phyloP scores from a whole-genome alignment of 1,140 invertebrate species.

The Pygmarrhopalites habei region DNA sequence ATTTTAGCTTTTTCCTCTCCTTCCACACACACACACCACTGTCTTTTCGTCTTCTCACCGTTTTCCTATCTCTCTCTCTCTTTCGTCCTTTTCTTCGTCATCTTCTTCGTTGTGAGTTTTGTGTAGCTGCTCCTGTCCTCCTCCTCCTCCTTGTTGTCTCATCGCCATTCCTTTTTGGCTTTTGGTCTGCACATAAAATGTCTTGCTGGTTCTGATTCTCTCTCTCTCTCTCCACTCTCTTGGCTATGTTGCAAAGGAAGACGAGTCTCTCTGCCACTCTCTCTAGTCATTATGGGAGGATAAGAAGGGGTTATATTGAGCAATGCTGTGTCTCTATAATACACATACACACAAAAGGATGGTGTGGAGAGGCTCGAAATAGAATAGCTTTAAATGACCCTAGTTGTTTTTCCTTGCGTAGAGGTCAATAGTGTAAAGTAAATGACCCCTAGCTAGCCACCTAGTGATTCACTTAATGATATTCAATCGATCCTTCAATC shows the following conservation, averaged over 20 bases:
- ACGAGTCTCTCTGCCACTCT: too few relatives aligned
- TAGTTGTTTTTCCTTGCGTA: background rate
- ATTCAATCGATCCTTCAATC: constrained; percentile 17
- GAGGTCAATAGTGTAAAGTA: constrained; percentile 5
- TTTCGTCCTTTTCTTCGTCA: background rate
- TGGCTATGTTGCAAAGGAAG: too few relatives aligned
- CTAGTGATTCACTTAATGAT: constrained; percentile 19
- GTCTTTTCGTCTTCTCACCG: too few relatives aligned
- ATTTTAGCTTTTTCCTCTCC: too few relatives aligned
- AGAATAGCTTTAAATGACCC: background rate
- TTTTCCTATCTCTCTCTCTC: background rate
- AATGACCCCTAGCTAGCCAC: constrained; percentile 16
- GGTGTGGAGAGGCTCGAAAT: too few relatives aligned
- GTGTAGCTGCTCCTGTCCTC: background rate
- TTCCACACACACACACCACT: too few relatives aligned
- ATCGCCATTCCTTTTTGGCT: too few relatives aligned
- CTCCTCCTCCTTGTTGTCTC: background rate
- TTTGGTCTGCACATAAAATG: too few relatives aligned
- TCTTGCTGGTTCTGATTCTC: too few relatives aligned
- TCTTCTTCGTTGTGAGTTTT: background rate
- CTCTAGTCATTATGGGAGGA: too few relatives aligned
- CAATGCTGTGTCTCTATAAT: background rate
- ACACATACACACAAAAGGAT: background rate
- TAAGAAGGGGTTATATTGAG: background rate
- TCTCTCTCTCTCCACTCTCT: too few relatives aligned